Conservation (phyloP, 2,113 vertebrate genomes). For the Nanger granti region DNA sequence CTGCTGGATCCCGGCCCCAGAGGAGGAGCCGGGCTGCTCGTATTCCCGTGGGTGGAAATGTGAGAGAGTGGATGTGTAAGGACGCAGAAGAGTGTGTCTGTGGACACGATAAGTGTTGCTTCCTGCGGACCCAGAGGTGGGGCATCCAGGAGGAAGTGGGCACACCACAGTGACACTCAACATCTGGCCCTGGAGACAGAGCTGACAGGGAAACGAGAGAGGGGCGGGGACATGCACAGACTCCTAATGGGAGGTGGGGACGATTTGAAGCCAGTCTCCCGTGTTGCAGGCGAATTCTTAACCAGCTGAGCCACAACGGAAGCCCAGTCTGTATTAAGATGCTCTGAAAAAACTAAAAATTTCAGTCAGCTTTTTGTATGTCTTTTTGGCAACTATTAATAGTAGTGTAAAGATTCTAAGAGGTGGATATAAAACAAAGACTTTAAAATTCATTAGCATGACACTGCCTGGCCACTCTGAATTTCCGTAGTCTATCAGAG, state of each 20-base stretch:
- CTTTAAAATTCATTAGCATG: slow-evolving; percentile 22
- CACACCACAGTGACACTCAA: neutral
- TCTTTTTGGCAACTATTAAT: neutral
- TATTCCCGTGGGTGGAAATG: neutral
- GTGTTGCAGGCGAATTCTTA: neutral
- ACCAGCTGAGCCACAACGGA: neutral
- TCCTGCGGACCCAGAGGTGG: neutral
- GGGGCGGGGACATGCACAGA: neutral
- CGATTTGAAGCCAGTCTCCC: neutral
- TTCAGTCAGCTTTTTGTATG: neutral
- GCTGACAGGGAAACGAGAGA: neutral
- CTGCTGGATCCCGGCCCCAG: neutral
- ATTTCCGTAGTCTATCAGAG: slow-evolving; percentile 45
- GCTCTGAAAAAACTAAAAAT: neutral
- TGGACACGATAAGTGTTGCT: neutral
- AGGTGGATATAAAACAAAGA: neutral
- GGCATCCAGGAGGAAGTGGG: neutral
- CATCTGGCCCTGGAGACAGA: neutral
- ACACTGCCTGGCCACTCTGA: slow-evolving; percentile 44
- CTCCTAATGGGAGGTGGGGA: neutral
- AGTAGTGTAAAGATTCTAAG: neutral
- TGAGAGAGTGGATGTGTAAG: fast-evolving
- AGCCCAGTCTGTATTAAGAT: neutral
- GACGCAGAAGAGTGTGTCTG: neutral
- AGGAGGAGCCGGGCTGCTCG: neutral